Evolutionary conservation across 2,797 vertebrate genomes (phyloP).

Genomic region (Protonibea diacanthus): DNA sequence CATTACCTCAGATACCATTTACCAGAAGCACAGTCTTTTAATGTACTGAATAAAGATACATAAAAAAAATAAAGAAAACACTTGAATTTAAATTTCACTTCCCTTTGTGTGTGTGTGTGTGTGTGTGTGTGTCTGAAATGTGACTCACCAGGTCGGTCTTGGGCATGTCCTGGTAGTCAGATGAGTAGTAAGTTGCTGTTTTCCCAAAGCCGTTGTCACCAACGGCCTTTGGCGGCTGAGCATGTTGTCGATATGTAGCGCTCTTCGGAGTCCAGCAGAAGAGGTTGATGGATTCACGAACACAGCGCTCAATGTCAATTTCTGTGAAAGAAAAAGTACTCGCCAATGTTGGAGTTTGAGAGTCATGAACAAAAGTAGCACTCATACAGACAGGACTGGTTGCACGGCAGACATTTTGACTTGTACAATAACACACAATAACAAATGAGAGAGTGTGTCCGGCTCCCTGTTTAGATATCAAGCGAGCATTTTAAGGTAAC

Average conservation of each 20-base stretch:
- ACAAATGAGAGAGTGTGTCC: too few relatives aligned
- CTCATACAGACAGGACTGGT: too few relatives aligned
- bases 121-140: neutral
- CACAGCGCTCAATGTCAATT: conserved; percentile 97
- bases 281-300: conserved; percentile 96
- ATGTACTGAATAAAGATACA: neutral
- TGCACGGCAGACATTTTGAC: too few relatives aligned
- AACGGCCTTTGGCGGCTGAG: conserved; percentile 86
- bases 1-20: neutral
- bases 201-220: conserved; percentile 82
- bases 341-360: neutral
- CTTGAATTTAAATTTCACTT: neutral
- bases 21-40: neutral
- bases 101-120: neutral
- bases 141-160: conserved; percentile 91
- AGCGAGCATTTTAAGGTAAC: too few relatives aligned
- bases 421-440: too few relatives aligned
- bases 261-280: conserved; percentile 98
- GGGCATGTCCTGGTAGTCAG: conserved; percentile 90
- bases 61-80: neutral
- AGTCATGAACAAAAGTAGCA: too few relatives aligned
- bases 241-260: conserved; percentile 94
- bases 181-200: conserved; percentile 84
- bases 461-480: too few relatives aligned
- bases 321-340: conserved; percentile 79